Evolutionary conservation across 2,797 vertebrate genomes (phyloP).

Genomic region (Uromys caudimaculatus): DNA sequence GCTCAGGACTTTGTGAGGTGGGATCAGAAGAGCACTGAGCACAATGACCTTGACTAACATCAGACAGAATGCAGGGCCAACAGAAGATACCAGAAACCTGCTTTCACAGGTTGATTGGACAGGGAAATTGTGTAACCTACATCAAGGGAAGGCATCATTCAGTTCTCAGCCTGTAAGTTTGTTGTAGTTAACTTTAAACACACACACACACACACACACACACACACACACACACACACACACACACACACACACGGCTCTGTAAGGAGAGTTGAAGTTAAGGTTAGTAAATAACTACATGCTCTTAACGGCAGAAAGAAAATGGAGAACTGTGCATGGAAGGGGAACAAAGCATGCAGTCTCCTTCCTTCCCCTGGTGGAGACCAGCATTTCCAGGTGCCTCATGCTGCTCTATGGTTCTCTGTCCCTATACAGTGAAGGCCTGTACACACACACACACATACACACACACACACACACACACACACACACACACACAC

Average conservation of each 20-base stretch:
- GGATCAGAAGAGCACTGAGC: too few relatives aligned
- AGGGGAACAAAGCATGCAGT: not conserved
- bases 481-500: too few relatives aligned
- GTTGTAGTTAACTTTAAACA: not conserved
- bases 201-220: not conserved
- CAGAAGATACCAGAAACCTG: not conserved
- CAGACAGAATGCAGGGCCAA: not conserved
- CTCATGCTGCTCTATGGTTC: not conserved
- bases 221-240: not conserved
- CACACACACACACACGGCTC: not conserved
- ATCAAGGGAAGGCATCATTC: not conserved
- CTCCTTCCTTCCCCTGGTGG: not conserved
- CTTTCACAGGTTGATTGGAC: not conserved
- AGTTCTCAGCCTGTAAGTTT: not conserved
- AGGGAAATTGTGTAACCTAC: not conserved
- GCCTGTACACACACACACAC: fast-evolving
- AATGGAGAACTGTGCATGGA: not conserved
- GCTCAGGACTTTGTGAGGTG: not conserved
- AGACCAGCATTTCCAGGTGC: not conserved
- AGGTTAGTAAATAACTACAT: not conserved
- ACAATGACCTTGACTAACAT: fast-evolving
- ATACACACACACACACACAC: too few relatives aligned
- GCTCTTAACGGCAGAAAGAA: not conserved
- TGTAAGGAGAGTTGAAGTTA: not conserved
- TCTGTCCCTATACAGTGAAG: not conserved